Base-by-base conservation (phyloP, 2,888 invertebrate species). In the Coelopa pilipes region DNA sequence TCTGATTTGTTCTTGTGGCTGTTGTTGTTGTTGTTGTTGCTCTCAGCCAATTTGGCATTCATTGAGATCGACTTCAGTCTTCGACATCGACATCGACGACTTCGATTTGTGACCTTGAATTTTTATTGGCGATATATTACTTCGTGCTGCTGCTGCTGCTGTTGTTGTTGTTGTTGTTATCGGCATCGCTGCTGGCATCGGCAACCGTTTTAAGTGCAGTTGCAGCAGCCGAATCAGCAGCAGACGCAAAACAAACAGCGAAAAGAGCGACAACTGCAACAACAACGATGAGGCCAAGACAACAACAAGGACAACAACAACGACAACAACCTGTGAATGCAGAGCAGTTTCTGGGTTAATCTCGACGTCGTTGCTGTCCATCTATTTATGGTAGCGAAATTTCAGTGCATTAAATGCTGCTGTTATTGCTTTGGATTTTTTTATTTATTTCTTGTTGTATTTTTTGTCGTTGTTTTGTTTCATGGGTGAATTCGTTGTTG, bases 21-120 rank as follows among this genome's bases (percentile, higher is more conserved):
- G 34, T 34, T 34, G 34, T 34, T 34, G 2, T 34, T 34, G 34
- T 34, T 34, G 34, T 34, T 7, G 7, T 34, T 34, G 34, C 34
- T 34, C 34, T 34, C 34, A 34, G 34, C 34, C 34, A 34, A 34
- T 34, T 34, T 34, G 45, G 69, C 63, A 74, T n/a, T 12, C 50
- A 50, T 17, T 15, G 53, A 68, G 13, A 24, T 15, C 50, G 47
- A 65, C 45, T 19, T 34, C 47, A 65, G 17, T 46, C 17, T 34
- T 65, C 47, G 45, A 24, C 13, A 63, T 34, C 63, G 46, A 45
- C 34, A 63, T 46, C 45, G 13, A 13, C 13, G 65, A 65, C 15
- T 65, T 46, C n/a, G 53, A 70, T 72, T 74, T 69, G 4, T 75
- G 55, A 53, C 55, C 62, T 76, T 66, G 69, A 53, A 73, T 79